These are phyloP conservation scores for Edolisoma coerulescens DNA, from an alignment of 2,113 vertebrate genomes.

Conservation along the genomic window DNA sequence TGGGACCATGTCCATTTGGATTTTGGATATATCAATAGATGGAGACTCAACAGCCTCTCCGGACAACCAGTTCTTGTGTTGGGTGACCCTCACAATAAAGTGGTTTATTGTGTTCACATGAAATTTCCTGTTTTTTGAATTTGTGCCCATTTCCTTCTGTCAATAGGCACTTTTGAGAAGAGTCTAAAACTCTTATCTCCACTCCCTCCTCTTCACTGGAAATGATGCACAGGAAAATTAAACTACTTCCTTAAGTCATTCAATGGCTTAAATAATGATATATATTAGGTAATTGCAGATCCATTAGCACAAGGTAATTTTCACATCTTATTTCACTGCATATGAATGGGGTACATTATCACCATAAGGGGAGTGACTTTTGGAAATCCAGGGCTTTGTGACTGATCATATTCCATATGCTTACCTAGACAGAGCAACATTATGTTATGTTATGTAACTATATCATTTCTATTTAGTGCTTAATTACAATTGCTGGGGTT, in stretches of 20 bases:
- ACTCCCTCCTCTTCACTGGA: background rate
- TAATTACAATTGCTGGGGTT: background rate
- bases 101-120: background rate
- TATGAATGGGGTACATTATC: background rate
- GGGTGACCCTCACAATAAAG: background rate
- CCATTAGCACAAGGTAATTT: background rate
- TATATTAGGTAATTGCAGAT: background rate
- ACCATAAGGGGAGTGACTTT: background rate
- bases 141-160: background rate
- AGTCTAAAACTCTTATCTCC: too few relatives aligned
- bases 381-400: background rate
- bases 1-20: accelerated
- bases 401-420: background rate
- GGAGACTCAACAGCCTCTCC: background rate
- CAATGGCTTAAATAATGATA: background rate
- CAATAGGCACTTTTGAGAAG: background rate
- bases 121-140: background rate
- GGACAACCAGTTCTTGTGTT: background rate
- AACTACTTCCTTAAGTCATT: background rate
- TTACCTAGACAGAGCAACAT: background rate
- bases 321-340: background rate
- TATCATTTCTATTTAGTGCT: background rate
- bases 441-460: background rate
- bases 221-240: background rate
- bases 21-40: background rate